Evolutionary conservation across 2,113 vertebrate species (phyloP).

Genomic region (Pseudopipra pipra): DNA sequence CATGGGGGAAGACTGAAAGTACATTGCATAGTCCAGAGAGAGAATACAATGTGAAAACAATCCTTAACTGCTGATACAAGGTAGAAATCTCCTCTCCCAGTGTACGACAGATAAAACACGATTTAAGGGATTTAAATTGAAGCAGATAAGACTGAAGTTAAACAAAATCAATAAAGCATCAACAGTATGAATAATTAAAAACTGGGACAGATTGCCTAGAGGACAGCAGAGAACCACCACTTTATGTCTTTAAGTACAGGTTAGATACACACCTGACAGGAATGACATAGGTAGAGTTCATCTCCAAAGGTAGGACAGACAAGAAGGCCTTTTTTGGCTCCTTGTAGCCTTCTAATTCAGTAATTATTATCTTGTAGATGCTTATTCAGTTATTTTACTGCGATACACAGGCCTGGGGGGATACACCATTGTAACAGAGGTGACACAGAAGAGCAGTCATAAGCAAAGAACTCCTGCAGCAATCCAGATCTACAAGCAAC

Average conservation of each 20-base stretch:
- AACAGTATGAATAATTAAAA: background rate
- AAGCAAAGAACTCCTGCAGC: background rate
- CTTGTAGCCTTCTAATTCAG: background rate
- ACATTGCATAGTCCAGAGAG: background rate
- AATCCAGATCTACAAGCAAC: background rate
- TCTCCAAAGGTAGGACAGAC: background rate
- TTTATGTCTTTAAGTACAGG: background rate
- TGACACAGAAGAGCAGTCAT: background rate
- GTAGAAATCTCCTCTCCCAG: background rate
- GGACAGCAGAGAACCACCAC: background rate
- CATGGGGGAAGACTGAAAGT: background rate
- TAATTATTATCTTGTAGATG: background rate
- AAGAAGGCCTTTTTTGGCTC: background rate
- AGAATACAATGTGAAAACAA: background rate
- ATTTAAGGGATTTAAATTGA: background rate
- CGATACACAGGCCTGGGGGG: background rate
- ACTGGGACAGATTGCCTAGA: background rate
- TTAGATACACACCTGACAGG: background rate
- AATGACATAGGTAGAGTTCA: background rate
- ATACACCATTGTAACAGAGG: background rate
- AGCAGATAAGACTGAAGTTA: background rate
- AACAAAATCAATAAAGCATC: background rate
- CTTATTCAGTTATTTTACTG: background rate
- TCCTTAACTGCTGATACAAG: background rate
- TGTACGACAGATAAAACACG: background rate